A percentile compares a stretch with the other conserved stretches of the same genome.
These are phyloP conservation scores for Dromius quadrimaculatus DNA, from an alignment of 2,888 invertebrate genomes.

Conservation along the genomic window DNA sequence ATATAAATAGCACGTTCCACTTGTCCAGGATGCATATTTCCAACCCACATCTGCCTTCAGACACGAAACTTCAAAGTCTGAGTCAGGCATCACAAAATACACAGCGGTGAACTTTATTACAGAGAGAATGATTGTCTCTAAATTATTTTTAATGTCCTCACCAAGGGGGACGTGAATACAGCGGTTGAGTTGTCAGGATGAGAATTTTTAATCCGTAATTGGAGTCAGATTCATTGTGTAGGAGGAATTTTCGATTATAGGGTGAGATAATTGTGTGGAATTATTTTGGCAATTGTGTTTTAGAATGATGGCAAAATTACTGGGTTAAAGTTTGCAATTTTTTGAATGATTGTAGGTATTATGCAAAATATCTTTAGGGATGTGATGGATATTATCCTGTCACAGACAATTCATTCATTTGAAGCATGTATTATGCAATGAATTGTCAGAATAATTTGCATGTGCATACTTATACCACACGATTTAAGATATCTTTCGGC, in stretches of 20 bases:
- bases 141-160: not conserved
- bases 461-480: too few species aligned
- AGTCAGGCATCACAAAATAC: too few species aligned
- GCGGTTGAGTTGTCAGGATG: too few species aligned
- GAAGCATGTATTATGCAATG: too few species aligned
- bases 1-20: slow-evolving; percentile 16
- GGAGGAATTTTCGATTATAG: not conserved
- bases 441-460: too few species aligned
- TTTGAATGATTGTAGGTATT: slow-evolving; percentile 7
- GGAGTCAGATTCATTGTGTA: not conserved
- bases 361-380: slow-evolving; percentile 24
- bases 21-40: not conserved
- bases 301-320: slow-evolving; percentile 3
- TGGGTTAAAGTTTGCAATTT: slow-evolving; percentile 8
- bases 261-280: not conserved
- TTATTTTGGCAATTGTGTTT: slow-evolving; percentile 1
- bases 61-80: not conserved
- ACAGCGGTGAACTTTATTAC: not conserved
- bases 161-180: not conserved
- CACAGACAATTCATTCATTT: too few species aligned
- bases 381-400: too few species aligned
- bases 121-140: not conserved
- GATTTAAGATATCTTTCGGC: too few species aligned
- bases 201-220: too few species aligned
- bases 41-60: slow-evolving; percentile 1